These are phyloP conservation scores for Aplodontia rufa DNA, from an alignment of 2,113 vertebrate genomes.

Conservation along the genomic window DNA sequence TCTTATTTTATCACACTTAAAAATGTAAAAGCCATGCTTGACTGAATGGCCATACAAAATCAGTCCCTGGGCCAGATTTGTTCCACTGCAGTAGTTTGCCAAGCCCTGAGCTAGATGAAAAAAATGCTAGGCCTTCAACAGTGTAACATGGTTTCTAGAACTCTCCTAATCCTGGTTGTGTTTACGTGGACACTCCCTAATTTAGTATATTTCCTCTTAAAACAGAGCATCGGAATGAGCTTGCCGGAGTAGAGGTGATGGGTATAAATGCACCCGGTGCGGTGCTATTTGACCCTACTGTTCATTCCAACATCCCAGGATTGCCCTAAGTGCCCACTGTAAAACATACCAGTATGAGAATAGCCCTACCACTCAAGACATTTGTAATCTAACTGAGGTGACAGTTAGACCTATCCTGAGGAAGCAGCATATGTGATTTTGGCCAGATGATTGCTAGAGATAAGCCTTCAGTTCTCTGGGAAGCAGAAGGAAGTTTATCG, in stretches of 20 bases:
- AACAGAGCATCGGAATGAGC: not conserved
- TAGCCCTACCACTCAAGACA: not conserved
- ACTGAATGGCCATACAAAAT: not conserved
- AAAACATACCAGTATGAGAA: not conserved
- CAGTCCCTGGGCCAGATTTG: not conserved
- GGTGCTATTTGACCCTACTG: accelerated
- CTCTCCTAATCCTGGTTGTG: not conserved
- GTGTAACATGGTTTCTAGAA: not conserved
- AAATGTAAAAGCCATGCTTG: not conserved
- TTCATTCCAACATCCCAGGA: not conserved
- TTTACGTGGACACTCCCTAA: not conserved
- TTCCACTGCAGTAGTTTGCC: not conserved
- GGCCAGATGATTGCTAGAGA: not conserved
- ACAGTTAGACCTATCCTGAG: constrained; percentile 12
- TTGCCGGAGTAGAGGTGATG: accelerated
- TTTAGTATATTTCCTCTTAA: not conserved
- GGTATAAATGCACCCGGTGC: accelerated
- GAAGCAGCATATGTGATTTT: not conserved
- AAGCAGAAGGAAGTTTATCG: not conserved
- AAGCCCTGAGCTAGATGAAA: not conserved
- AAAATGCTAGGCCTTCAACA: not conserved
- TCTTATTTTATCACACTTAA: not conserved
- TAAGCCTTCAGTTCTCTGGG: not conserved
- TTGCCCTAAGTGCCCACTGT: not conserved
- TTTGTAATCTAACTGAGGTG: not conserved